Conservation (phyloP, 92 coral and sea anemone species). For the Porites rus region DNA sequence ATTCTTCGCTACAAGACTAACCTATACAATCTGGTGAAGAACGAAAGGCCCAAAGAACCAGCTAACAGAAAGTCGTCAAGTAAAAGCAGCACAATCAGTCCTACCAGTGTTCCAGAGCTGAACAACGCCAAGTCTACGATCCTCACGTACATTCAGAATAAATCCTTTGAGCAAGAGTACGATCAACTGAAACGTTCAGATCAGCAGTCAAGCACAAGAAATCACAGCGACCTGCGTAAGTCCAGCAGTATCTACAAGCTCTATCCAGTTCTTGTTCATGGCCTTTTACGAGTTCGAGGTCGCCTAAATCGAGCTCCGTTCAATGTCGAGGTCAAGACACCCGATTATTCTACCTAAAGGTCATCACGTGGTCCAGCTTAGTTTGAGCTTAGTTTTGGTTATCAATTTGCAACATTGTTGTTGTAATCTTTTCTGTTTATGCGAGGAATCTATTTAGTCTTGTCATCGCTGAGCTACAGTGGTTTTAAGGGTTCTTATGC, state of each 20-base stretch:
- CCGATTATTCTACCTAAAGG: slow-evolving; percentile 50
- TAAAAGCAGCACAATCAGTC: background rate
- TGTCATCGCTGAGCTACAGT: too few relatives aligned
- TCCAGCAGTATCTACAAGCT: slow-evolving; percentile 7
- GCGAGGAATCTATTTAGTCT: too few relatives aligned
- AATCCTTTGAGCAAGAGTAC: background rate
- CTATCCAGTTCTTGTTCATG: slow-evolving; percentile 33
- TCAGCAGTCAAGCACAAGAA: background rate
- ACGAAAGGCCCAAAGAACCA: background rate
- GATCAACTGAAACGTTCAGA: background rate
- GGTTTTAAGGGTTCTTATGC: too few relatives aligned
- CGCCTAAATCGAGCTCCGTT: slow-evolving; percentile 36
- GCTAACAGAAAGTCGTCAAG: background rate
- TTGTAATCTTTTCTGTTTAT: too few relatives aligned
- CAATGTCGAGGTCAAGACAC: slow-evolving; percentile 35
- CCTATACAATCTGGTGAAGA: background rate
- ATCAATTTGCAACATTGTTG: too few relatives aligned
- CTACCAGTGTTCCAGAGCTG: background rate
- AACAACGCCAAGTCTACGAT: background rate
- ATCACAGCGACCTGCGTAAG: background rate
- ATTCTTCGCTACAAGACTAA: slow-evolving; percentile 25
- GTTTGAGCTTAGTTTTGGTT: too few relatives aligned
- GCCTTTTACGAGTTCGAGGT: slow-evolving; percentile 46
- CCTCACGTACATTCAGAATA: background rate
- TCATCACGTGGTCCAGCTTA: slow-evolving; percentile 27